phyloP scores from a whole-genome alignment of 1,140 invertebrate genomes.

The Sitodiplosis mosellana region DNA sequence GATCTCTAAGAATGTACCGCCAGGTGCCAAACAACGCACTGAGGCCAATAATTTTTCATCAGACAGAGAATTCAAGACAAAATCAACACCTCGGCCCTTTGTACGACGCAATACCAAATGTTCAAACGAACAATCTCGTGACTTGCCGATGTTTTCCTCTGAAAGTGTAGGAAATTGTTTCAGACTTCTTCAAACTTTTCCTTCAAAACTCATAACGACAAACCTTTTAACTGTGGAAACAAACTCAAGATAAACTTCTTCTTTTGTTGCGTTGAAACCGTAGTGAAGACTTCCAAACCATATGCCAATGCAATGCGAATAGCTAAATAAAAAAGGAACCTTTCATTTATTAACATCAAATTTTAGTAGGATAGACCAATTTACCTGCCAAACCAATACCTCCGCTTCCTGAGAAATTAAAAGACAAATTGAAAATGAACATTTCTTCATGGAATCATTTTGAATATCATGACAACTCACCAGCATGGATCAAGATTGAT shows the following conservation, averaged over 20 bases:
- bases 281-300: conserved; percentile 53
- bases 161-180: conserved; percentile 3
- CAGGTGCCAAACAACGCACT: conserved; percentile 49
- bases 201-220: too few relatives aligned
- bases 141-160: conserved; percentile 40
- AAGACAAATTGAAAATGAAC: too few relatives aligned
- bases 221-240: conserved; percentile 44
- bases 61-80: conserved; percentile 46
- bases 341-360: too few relatives aligned
- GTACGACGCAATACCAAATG: conserved; percentile 34
- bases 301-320: conserved; percentile 56
- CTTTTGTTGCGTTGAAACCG: conserved; percentile 58
- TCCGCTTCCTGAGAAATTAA: too few relatives aligned
- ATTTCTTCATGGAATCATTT: too few relatives aligned
- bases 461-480: too few relatives aligned
- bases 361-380: too few relatives aligned
- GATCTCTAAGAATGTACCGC: conserved; percentile 57
- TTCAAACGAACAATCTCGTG: conserved; percentile 41
- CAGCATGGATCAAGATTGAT: conserved; percentile 69
- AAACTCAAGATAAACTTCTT: conserved; percentile 50
- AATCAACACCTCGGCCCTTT: conserved; percentile 41
- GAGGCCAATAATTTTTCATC: conserved; percentile 54
- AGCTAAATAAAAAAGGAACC: too few relatives aligned
- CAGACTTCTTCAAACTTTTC: too few relatives aligned
- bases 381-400: conserved; percentile 73